Conservation (phyloP, 2,113 vertebrate species). For the Percina caprodes region DNA sequence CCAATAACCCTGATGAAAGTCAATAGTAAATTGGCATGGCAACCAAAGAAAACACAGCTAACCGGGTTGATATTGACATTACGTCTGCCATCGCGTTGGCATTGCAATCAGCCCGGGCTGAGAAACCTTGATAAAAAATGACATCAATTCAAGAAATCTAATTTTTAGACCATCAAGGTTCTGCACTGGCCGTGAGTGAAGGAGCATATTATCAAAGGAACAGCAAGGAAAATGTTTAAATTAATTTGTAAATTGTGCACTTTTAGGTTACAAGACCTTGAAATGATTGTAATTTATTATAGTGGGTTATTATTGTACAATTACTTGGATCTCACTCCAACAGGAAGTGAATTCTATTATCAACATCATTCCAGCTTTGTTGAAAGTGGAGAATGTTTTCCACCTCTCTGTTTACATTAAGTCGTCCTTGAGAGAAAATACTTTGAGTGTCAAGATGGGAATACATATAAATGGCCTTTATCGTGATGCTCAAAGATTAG, state of each 20-base stretch:
- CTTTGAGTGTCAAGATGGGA: conserved; percentile 23
- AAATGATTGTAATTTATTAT: conserved; percentile 48
- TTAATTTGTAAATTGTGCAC: conserved; percentile 40
- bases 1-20: conserved; percentile 67
- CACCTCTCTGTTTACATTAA: conserved; percentile 23
- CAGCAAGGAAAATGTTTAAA: conserved; percentile 33
- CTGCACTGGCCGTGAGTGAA: conserved; percentile 16
- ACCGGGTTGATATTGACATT: conserved; percentile 66
- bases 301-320: conserved; percentile 52
- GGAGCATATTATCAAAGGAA: conserved; percentile 26
- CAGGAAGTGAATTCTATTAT: conserved; percentile 37
- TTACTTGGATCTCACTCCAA: conserved; percentile 35
- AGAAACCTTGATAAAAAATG: conserved; percentile 68
- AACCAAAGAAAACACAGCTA: conserved; percentile 62
- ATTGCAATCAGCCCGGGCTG: conserved; percentile 39
- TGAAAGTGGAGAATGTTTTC: conserved; percentile 18
- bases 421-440: conserved; percentile 39
- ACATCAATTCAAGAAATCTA: conserved; percentile 72
- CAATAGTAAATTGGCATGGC: conserved; percentile 58
- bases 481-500: conserved; percentile 46
- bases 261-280: conserved; percentile 50
- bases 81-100: conserved; percentile 52
- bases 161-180: conserved; percentile 47
- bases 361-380: not conserved
- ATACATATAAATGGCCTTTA: conserved; percentile 45